Base-by-base conservation (phyloP, 2,888 invertebrate species). In the Automeris io region DNA sequence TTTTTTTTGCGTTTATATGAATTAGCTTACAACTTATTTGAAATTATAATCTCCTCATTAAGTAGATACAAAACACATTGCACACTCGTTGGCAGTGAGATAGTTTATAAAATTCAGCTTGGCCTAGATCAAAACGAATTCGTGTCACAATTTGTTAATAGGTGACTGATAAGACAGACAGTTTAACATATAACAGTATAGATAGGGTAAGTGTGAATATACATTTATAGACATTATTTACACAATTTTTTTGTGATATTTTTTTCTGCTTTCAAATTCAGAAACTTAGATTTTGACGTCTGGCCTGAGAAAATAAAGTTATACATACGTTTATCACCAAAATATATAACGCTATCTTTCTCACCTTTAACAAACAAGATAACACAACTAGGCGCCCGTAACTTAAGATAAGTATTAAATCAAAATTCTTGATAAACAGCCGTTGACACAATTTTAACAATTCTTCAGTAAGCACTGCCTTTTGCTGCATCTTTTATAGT, bases 341-440 rank as follows among this genome's bases (percentile, higher is more conserved):
- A 72, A 76, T 70, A 60, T 59, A 67, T 65, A 54, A 73, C 71
- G 69, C 78, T 83, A 83, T 83, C 79, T 68, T 55, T 51, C 61
- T 64, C 52, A 56, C 53, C 64, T 66, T 67, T 58, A 68, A 53
- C 71, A 80, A 77, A 78, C 65, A 73, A 75, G 85, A 86, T 86
- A 85, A 73, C 59, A 51, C 45, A 51, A 43, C 54, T 50, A 58
- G 57, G 68, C 69, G 78, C 70, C 71, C 68, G 66, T 59, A 68
- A 68, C 66, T 70, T 46, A 43, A 66, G 71, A 74, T 73, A 78
- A 62, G 60, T 46, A 45, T 60, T 59, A 72, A 78, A 79, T 78
- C 74, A 75, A 72, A 76, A 63, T 71, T 70, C 51, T 47, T 70
- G 76, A 81, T 80, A 78, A 77, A 60, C 57, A 68, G 57, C 42